Percentiles rank a stretch among this genome's conserved stretches.
These are phyloP conservation scores for Ptilorrhoa leucosticta DNA, from an alignment of 2,113 vertebrate species.

Conservation along the genomic window DNA sequence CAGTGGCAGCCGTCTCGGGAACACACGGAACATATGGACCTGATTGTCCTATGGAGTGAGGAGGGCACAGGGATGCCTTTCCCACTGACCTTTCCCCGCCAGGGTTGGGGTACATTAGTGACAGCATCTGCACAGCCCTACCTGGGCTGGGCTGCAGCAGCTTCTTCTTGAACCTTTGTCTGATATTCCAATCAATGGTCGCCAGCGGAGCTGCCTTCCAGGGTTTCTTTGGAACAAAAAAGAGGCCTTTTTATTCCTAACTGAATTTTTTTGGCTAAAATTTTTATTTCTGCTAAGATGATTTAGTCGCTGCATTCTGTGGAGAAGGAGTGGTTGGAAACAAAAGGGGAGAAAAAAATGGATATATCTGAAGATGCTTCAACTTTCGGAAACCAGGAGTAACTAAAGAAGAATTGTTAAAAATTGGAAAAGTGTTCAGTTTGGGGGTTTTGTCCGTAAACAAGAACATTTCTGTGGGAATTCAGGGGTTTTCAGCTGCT, in stretches of 20 bases:
- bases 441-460: background rate
- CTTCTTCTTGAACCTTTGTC: background rate
- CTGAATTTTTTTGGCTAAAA: conserved; percentile 24
- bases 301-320: background rate
- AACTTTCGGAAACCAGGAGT: background rate
- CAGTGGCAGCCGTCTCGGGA: background rate
- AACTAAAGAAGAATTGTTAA: background rate
- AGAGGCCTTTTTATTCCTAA: background rate
- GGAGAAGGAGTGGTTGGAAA: background rate
- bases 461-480: background rate
- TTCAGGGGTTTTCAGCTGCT: background rate
- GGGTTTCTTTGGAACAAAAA: background rate
- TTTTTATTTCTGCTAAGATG: conserved; percentile 18
- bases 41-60: background rate
- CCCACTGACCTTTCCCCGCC: background rate
- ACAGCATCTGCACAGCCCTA: background rate
- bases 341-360: background rate
- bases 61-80: conserved; percentile 4
- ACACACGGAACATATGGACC: background rate
- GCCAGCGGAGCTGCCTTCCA: background rate
- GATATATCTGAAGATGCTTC: background rate
- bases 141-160: background rate
- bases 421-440: background rate
- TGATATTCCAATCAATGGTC: conserved; percentile 45
- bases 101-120: background rate